Percentiles rank a stretch among this genome's conserved stretches.
phyloP scores from a whole-genome alignment of 2,888 invertebrate species.

The Drosophila villosipedis region DNA sequence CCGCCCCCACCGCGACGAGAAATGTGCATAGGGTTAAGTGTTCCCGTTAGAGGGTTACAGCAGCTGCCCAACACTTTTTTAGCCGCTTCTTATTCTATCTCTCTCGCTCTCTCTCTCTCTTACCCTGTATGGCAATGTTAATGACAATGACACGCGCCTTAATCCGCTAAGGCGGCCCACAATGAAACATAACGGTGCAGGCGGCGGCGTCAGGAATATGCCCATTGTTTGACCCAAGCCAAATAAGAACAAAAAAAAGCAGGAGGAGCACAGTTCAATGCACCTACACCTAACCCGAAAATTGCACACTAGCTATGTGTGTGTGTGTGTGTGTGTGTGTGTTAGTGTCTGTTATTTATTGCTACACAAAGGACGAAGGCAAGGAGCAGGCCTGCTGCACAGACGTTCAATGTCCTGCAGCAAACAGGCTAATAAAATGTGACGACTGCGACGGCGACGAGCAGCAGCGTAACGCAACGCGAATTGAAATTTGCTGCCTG shows the following conservation, averaged over 20 bases:
- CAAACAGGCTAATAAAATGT: slow-evolving; percentile 81
- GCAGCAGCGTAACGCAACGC: slow-evolving; percentile 65
- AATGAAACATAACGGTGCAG: slow-evolving; percentile 60
- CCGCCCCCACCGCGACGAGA: slow-evolving; percentile 51
- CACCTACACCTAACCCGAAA: slow-evolving; percentile 67
- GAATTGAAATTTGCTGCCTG: slow-evolving; percentile 67
- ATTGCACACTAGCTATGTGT: slow-evolving; percentile 29
- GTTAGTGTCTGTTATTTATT: slow-evolving; percentile 65
- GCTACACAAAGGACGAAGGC: slow-evolving; percentile 71
- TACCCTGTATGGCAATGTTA: slow-evolving; percentile 11
- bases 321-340: slow-evolving; percentile 41
- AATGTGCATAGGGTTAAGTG: slow-evolving; percentile 78
- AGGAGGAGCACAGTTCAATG: slow-evolving; percentile 64
- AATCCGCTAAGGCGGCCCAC: slow-evolving; percentile 66
- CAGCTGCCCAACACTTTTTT: slow-evolving; percentile 43
- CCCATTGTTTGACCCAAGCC: slow-evolving; percentile 53
- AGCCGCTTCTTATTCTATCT: slow-evolving; percentile 11
- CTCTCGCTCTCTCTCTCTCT: not conserved
- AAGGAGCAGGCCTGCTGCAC: slow-evolving; percentile 54
- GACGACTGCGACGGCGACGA: slow-evolving; percentile 59
- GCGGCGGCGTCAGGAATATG: slow-evolving; percentile 48
- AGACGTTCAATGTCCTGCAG: slow-evolving; percentile 82
- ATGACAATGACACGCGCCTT: slow-evolving; percentile 62
- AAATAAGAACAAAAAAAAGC: not conserved
- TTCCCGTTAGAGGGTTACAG: slow-evolving; percentile 72